Conservation (phyloP, 2,797 vertebrate genomes). For the Sebastiscus albofasciatus region DNA sequence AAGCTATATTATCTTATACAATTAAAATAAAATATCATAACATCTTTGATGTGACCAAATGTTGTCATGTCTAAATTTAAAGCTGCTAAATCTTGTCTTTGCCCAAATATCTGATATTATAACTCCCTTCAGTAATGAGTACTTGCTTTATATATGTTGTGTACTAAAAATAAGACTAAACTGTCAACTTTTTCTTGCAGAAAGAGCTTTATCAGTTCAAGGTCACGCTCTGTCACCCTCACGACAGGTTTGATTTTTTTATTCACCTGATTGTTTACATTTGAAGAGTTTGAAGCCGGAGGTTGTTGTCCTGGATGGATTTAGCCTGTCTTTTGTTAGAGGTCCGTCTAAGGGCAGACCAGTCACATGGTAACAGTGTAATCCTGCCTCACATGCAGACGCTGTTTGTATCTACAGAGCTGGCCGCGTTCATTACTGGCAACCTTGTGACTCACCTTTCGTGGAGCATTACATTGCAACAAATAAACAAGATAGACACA, state of each 20-base stretch:
- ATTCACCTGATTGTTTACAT: constrained; percentile 39
- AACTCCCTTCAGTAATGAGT: not conserved
- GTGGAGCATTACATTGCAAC: constrained; percentile 27
- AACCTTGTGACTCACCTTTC: constrained; percentile 69
- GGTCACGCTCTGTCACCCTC: not conserved
- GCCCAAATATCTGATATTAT: not conserved
- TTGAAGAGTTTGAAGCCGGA: constrained; percentile 25
- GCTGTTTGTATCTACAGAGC: constrained; percentile 58
- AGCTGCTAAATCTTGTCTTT: not conserved
- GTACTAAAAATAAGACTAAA: not conserved
- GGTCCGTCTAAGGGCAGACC: constrained; percentile 71
- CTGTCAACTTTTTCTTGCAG: not conserved
- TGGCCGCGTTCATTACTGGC: constrained; percentile 36
- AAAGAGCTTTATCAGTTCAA: not conserved
- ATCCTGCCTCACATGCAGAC: constrained; percentile 80
- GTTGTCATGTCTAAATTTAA: not conserved
- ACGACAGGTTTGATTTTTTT: not conserved
- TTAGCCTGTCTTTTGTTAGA: constrained; percentile 68
- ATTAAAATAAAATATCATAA: not conserved
- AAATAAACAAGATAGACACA: constrained; percentile 16
- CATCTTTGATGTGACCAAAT: not conserved
- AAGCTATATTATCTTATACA: not conserved
- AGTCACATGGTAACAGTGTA: constrained; percentile 78
- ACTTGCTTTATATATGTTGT: not conserved
- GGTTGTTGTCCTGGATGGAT: constrained; percentile 55